Evolutionary conservation across 30 jellyfish, hydroid and myxozoan species (phyloP).

Genomic region (Hydractinia echinata): DNA sequence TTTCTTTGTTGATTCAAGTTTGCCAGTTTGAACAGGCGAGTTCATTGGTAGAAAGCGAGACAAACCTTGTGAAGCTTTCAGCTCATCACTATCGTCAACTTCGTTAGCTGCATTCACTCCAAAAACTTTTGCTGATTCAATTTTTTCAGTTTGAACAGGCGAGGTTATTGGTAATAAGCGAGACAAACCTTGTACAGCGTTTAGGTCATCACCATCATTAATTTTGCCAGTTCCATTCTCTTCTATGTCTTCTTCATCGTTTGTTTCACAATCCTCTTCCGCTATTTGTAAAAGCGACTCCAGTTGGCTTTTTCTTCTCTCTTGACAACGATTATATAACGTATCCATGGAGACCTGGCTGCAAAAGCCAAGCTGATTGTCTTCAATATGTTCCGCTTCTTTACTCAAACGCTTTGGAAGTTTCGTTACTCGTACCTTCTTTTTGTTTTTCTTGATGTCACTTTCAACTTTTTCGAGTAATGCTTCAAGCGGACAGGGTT

Average conservation of each 20-base stretch:
- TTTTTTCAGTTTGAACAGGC: neutral
- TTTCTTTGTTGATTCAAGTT: neutral
- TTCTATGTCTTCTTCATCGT: neutral
- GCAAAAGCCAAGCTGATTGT: slow-evolving; percentile 37
- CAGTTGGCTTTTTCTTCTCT: slow-evolving; percentile 9
- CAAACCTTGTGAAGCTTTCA: slow-evolving; percentile 12
- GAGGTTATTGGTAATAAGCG: neutral
- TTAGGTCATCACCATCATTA: neutral
- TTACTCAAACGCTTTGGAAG: slow-evolving; percentile 17
- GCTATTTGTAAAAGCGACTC: neutral
- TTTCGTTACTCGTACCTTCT: neutral
- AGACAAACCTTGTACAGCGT: neutral
- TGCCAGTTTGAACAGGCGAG: neutral
- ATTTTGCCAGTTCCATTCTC: neutral
- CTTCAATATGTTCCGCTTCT: slow-evolving; percentile 10
- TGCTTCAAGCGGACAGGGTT: slow-evolving; percentile 38
- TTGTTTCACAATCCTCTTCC: neutral
- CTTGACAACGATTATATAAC: slow-evolving; percentile 33
- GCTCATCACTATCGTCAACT: neutral
- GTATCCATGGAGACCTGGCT: slow-evolving; percentile 45
- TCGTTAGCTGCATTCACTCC: neutral
- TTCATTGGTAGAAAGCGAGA: slow-evolving; percentile 10
- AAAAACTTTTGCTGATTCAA: neutral
- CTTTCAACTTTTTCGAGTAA: slow-evolving; percentile 16
- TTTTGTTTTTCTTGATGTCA: neutral